Evolutionary conservation across 2,113 vertebrate species (phyloP), one percentile per base, ranked within the genome.

Genomic region (Dasypus novemcinctus): DNA sequence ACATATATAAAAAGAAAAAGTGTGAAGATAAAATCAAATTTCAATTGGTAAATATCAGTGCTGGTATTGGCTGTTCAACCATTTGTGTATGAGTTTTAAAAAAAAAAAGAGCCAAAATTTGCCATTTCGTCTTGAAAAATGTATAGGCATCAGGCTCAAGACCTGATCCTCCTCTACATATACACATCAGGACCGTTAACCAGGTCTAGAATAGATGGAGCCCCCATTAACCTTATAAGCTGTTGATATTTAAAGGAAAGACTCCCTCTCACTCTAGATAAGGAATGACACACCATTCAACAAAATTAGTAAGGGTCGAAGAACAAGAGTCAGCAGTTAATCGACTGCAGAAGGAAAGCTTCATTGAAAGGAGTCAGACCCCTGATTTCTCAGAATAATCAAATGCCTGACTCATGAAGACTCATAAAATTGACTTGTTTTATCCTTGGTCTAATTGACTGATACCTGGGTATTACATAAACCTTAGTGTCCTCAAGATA

Each of bases 271-370:
- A 0, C 43, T 96, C 63, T 90, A 98, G 97, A 98, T 98, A 98
- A 97, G 93, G 90, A 97, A 98, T 97, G 96, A 98, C 95, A 98
- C 96, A 95, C 83, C 96, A 98, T 93, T 83, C 96, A 96, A 98
- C 96, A 97, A 98, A 96, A 98, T 98, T 98, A 98, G 95, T 91
- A 92, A 98, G 97, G 97, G 98, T 98, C 98, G 98, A 97, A 98
- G 97, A 98, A 97, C 85, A 97, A 95, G 90, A 98, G 95, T 88
- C 95, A 97, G 95, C 94, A 97, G 96, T 97, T 98, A 98, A 98
- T 98, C 82, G 96, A 98, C 97, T 97, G 95, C 80, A 96, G 96
- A 98, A 97, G 95, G 91, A 97, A 98, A 98, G 75, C 64, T 84
- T 97, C 75, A 12, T 18, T 94, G 97, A 93, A 97, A 98, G 76